Evolutionary conservation across 2,888 invertebrate species (phyloP), one percentile per base, ranked within the genome.

Genomic region (Acronicta leporina): DNA sequence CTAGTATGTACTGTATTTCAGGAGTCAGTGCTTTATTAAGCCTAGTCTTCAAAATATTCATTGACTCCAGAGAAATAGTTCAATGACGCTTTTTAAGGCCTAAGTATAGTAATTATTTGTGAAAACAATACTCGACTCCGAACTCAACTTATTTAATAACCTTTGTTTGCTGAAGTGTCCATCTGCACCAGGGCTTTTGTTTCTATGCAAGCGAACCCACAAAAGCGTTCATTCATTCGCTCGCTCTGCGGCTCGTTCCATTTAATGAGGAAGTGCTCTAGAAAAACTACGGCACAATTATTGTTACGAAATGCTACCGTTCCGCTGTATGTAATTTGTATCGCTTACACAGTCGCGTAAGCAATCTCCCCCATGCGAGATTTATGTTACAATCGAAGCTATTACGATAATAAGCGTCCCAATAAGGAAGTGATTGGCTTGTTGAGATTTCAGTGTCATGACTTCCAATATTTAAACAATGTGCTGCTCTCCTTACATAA

Each of bases 191-290:
- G 25, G 68, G 79, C 86, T 84, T 86, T 87, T 86, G 85, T 88
- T 77, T 81, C 75, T 68, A 69, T 64, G 74, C 76, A 68, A 79
- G 75, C 78, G 70, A 81, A 75, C 75, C 59, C 74, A 84, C 82
- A 88, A 87, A 85, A 83, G 79, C 81, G 38, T 72, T 64, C 66
- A 63, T 62, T 69, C 44, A 49, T 63, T 70, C 51, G 66, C 64
- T 53, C 61, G 61, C 46, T 55, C 68, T 68, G 61, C 43, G 61
- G 82, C 81, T 84, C 84, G 87, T 82, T 82, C 84, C 80, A 77
- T 87, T 88, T 92, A 93, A 94, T 92, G 89, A 93, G 93, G 93
- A 93, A 94, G 88, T 90, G 92, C 87, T 91, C 93, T 87, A 94
- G 88, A 92, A 92, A 91, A 89, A 88, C 86, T 82, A 84, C 80